Evolutionary conservation across 2,113 vertebrate species (phyloP).

Genomic region (Argyrosomus japonicus): DNA sequence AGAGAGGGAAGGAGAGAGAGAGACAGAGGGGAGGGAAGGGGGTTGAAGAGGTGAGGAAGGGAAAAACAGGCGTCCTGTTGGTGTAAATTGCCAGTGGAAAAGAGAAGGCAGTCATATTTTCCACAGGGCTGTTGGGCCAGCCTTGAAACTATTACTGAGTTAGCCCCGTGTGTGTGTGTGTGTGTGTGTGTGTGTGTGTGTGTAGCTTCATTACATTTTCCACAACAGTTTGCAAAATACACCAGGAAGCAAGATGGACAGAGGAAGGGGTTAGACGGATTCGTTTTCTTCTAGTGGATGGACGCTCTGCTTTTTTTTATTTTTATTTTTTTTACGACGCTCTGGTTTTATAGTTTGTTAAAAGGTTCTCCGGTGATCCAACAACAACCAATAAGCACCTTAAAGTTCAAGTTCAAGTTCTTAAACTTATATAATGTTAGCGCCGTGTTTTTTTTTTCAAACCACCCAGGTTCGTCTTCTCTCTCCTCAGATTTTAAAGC

Average conservation of each 20-base stretch:
- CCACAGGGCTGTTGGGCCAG: constrained; percentile 70
- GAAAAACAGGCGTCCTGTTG: constrained; percentile 73
- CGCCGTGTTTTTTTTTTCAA: not conserved
- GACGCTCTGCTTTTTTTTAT: not conserved
- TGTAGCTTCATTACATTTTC: constrained; percentile 77
- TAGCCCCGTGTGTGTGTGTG: constrained; percentile 50
- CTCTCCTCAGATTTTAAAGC: not conserved
- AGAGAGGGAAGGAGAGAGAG: not conserved
- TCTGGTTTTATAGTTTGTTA: constrained; percentile 7
- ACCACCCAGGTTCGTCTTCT: not conserved
- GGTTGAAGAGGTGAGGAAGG: constrained; percentile 45
- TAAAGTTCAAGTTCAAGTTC: not conserved
- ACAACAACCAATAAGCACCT: constrained; percentile 3
- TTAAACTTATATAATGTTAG: not conserved
- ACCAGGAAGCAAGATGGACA: constrained; percentile 69
- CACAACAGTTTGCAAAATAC: constrained; percentile 79
- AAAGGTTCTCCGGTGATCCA: constrained; percentile 20
- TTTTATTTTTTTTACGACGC: not conserved
- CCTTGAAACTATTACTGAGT: constrained; percentile 81
- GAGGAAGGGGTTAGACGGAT: constrained; percentile 19
- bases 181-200: constrained; percentile 48
- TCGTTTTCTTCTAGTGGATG: constrained; percentile 14
- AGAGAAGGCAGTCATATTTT: constrained; percentile 80
- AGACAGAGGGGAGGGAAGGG: not conserved
- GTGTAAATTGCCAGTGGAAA: constrained; percentile 80